Evolutionary conservation across 2,888 invertebrate genomes (phyloP), one percentile per base, ranked within the genome.

Genomic region (Scaptomyza polygonia): DNA sequence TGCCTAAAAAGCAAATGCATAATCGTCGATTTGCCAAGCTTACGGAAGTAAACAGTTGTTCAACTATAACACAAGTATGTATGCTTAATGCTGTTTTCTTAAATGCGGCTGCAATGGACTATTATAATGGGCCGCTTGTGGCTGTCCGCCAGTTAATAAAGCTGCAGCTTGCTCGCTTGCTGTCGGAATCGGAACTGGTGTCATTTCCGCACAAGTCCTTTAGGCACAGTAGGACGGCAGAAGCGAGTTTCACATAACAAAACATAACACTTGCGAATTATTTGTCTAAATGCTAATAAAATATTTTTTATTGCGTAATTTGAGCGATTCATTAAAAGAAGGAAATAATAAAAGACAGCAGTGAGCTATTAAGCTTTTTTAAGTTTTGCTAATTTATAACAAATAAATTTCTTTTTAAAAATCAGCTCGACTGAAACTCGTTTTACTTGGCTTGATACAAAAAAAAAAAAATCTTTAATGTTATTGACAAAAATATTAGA

Each of bases 191-290:
- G 83, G 87, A 87, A 87, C 80, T 84, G 62, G 68, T 82, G 83
- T 87, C 77, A 84, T 82, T 87, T 84, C 87, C 87, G 86, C 82
- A 80, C 67, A 83, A 75, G 78, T 51, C 75, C 77, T 67, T 80
- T 86, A 77, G 75, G 59, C 81, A 67, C 70, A 72, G 59, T 40
- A 32, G 47, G 14, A 9, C 36, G 9, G 9, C 30, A 7, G 30
- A 30, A 25, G 18, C 30, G n/a, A 39, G n/a, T 16, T 32, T 29
- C 27, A 32, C 11, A 42, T 42, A 32, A 51, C 34, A 42, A 61
- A 45, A 72, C 53, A 72, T n/a, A 39, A 16, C 43, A 48, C 56
- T 45, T 48, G 27, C 42, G 61, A 27, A 52, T 61, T 49, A 64
- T 53, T 45, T 43, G n/a, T n/a, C n/a, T n/a, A n/a, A n/a, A n/a